Percentiles rank a stretch among this genome's conserved stretches.
phyloP scores from a whole-genome alignment of 2,113 vertebrate genomes.

The Anser brachyrhynchus region DNA sequence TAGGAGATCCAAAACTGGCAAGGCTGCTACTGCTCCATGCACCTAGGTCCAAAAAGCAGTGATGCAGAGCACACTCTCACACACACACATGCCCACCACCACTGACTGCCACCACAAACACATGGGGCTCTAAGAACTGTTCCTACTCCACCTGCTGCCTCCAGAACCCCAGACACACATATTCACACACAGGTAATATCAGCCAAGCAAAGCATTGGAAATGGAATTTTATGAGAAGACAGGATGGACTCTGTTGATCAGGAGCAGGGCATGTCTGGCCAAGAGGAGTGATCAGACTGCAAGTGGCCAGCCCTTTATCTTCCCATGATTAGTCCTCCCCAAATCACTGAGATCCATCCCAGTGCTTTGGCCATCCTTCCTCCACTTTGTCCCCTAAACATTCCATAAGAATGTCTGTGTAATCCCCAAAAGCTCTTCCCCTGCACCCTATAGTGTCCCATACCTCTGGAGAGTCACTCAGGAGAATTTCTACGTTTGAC shows the following conservation, averaged over 20 bases:
- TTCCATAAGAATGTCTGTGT: not conserved
- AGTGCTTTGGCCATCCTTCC: not conserved
- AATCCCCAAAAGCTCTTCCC: not conserved
- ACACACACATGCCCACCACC: fast-evolving
- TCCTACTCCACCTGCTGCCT: too few relatives aligned
- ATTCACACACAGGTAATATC: fast-evolving
- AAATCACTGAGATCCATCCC: not conserved
- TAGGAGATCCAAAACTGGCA: not conserved
- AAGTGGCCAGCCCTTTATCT: not conserved
- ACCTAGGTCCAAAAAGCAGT: not conserved
- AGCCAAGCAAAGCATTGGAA: not conserved
- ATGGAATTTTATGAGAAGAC: not conserved
- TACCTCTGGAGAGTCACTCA: not conserved
- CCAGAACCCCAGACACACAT: too few relatives aligned
- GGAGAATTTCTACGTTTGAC: not conserved
- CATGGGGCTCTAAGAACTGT: not conserved
- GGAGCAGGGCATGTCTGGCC: too few relatives aligned
- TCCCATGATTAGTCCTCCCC: not conserved
- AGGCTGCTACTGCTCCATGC: not conserved
- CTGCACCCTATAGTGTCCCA: not conserved
- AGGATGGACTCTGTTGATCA: not conserved
- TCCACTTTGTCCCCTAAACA: not conserved
- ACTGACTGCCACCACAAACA: not conserved
- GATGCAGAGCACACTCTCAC: not conserved
- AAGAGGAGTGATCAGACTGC: not conserved